A percentile compares a stretch with the other conserved stretches of the same genome.
Evolutionary conservation across 2,797 vertebrate genomes (phyloP).

Genomic region (Neosalanx taihuensis): DNA sequence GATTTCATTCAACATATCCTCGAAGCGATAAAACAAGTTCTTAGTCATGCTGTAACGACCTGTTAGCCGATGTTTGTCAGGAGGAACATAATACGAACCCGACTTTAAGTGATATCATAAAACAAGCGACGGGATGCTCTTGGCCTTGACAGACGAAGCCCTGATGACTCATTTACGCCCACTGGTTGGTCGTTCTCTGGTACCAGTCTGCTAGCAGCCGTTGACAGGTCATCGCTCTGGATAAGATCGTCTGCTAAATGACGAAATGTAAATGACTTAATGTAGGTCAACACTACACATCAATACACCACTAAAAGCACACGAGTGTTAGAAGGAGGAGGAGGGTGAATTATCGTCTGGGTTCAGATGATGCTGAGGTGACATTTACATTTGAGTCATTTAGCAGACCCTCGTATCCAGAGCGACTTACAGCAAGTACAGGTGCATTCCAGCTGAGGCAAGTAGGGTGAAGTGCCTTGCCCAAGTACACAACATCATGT

Average conservation of each 20-base stretch:
- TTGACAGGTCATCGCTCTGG: too few relatives aligned
- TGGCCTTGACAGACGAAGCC: not conserved
- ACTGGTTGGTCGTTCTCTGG: not conserved
- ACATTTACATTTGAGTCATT: too few relatives aligned
- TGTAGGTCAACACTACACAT: not conserved
- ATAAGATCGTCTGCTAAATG: too few relatives aligned
- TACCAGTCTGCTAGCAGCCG: not conserved
- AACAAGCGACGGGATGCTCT: not conserved
- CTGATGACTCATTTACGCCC: constrained; percentile 3
- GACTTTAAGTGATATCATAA: not conserved
- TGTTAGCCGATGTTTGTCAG: not conserved
- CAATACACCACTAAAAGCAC: not conserved
- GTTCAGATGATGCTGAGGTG: not conserved
- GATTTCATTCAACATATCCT: not conserved
- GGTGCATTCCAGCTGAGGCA: too few relatives aligned
- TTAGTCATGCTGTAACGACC: too few relatives aligned
- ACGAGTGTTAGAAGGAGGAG: not conserved
- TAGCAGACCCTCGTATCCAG: too few relatives aligned
- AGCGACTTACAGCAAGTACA: too few relatives aligned
- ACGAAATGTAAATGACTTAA: too few relatives aligned
- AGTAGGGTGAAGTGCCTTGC: too few relatives aligned
- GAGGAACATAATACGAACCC: not conserved
- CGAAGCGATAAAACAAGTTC: too few relatives aligned
- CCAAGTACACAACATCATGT: too few relatives aligned
- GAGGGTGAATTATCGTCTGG: not conserved